Conservation (phyloP, 2,888 invertebrate genomes). For the Pristionchus japonicus region DNA sequence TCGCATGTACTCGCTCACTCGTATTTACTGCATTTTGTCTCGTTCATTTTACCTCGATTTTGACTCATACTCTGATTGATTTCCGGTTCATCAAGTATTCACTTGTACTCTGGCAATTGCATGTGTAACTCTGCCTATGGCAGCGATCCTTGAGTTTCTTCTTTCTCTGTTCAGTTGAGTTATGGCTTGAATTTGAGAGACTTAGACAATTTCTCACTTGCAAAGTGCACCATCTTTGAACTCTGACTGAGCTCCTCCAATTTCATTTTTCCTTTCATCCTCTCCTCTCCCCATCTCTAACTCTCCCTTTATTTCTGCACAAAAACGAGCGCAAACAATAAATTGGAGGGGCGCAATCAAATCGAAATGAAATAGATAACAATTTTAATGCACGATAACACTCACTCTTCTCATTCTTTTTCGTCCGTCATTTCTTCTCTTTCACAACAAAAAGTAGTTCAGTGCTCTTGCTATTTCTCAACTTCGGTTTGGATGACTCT, state of each 20-base stretch:
- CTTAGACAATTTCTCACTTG: no score
- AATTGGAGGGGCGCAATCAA: slow-evolving; percentile 4
- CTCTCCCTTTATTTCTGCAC: background rate
- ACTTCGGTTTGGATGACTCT: slow-evolving; percentile 13
- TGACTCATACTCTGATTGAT: background rate
- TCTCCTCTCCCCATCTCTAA: background rate
- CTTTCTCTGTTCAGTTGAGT: background rate
- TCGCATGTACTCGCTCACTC: background rate
- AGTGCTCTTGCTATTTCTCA: background rate
- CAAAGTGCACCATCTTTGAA: background rate
- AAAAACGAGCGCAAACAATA: slow-evolving; percentile 30
- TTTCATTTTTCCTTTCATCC: background rate
- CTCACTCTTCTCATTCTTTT: background rate
- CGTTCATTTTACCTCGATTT: background rate
- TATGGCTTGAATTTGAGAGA: no score
- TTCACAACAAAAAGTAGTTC: slow-evolving; percentile 26
- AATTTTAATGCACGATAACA: slow-evolving; percentile 40
- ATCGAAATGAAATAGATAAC: slow-evolving; percentile 42
- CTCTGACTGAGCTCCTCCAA: slow-evolving; percentile 1
- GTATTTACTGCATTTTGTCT: background rate
- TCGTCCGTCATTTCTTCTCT: slow-evolving; percentile 3
- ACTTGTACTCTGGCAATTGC: background rate
- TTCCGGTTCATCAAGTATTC: background rate
- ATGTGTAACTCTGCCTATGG: background rate
- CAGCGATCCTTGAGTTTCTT: background rate